These are phyloP conservation scores for Erinaceus europaeus DNA, from an alignment of 2,113 vertebrate species.

Conservation along the genomic window DNA sequence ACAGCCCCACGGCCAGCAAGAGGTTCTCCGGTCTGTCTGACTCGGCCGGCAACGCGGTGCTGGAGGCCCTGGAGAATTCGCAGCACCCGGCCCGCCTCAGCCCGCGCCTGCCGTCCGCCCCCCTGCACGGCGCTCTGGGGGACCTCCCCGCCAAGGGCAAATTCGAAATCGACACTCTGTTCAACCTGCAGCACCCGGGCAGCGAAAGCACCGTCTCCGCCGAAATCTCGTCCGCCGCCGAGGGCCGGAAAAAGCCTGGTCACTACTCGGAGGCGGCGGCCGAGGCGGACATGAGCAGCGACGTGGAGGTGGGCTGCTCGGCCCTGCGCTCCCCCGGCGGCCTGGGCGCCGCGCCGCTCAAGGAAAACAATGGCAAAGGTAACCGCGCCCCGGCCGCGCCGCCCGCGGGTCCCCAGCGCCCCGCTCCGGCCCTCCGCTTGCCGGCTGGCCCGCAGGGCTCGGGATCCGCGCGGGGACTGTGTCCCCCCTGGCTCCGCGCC, in stretches of 20 bases:
- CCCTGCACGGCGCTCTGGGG: conserved; percentile 93
- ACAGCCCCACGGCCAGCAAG: conserved; percentile 95
- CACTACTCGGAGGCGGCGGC: conserved; percentile 95
- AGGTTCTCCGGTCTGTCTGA: conserved; percentile 93
- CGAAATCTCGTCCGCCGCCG: conserved; percentile 90
- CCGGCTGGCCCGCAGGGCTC: neutral
- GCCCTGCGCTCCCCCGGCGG: conserved; percentile 92
- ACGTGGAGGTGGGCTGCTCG: conserved; percentile 98
- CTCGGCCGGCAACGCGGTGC: conserved; percentile 93
- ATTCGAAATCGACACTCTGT: conserved; percentile 99
- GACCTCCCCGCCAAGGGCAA: conserved; percentile 96
- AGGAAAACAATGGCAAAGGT: conserved; percentile 98
- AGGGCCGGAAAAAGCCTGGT: conserved; percentile 94
- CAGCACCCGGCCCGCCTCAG: conserved; percentile 96
- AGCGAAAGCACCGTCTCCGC: conserved; percentile 89
- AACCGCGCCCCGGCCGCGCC: conserved; percentile 56
- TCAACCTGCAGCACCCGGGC: conserved; percentile 90
- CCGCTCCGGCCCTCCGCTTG: neutral
- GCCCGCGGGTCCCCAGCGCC: neutral
- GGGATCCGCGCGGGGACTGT: no score
- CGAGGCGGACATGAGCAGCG: conserved; percentile 98
- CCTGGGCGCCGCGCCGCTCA: conserved; percentile 89
- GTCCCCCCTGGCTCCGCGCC: neutral
- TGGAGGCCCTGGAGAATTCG: conserved; percentile 99
- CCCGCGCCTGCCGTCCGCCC: conserved; percentile 94